These are phyloP conservation scores for Poecile montanus DNA, from an alignment of 2,797 vertebrate species.

Conservation along the genomic window DNA sequence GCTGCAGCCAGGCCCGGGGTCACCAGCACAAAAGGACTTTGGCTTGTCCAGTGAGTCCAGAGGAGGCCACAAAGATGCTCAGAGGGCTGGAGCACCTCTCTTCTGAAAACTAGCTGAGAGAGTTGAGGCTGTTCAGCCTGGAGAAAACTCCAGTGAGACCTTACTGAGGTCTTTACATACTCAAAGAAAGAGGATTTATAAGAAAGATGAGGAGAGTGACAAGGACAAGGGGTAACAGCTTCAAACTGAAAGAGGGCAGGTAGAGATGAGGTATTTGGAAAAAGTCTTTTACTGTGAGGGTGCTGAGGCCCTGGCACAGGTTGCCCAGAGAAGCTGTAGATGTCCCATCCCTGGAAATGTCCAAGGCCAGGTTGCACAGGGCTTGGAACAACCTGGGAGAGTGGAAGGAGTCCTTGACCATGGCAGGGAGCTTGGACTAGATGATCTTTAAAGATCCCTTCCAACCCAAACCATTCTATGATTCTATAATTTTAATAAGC, in stretches of 20 bases:
- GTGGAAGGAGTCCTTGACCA: background rate
- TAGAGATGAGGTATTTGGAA: background rate
- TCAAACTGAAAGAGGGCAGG: background rate
- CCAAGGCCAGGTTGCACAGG: accelerated
- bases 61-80: background rate
- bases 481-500: background rate
- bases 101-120: background rate
- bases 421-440: background rate
- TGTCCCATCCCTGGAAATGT: background rate
- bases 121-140: background rate
- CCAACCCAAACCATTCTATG: background rate
- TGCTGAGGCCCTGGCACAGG: background rate
- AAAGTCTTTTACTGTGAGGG: background rate
- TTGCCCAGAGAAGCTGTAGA: accelerated
- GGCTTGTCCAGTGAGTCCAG: background rate
- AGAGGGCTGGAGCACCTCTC: background rate
- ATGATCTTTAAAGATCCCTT: background rate
- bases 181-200: background rate
- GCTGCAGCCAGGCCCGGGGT: accelerated
- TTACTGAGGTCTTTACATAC: background rate
- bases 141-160: background rate
- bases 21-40: accelerated
- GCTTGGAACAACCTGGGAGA: background rate
- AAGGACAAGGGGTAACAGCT: background rate
- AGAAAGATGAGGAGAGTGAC: background rate